These are phyloP conservation scores for Folsomia manolachei DNA, from an alignment of 2,888 invertebrate species.

Conservation along the genomic window DNA sequence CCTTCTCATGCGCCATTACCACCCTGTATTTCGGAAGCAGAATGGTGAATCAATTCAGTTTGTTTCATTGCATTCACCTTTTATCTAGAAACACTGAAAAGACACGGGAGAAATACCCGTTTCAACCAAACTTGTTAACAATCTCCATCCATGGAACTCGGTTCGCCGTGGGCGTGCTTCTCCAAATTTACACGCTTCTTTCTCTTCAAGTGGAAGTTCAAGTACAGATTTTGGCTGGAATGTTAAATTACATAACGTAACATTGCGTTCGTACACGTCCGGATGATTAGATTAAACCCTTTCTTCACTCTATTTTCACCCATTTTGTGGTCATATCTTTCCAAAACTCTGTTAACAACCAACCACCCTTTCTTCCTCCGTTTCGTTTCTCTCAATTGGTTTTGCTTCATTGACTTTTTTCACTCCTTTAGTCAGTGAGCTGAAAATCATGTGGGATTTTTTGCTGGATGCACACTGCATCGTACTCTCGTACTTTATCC, in stretches of 20 bases:
- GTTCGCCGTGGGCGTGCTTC: neutral
- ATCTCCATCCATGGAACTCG: no score
- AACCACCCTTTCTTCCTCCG: neutral
- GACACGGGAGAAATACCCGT: neutral
- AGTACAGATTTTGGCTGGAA: neutral
- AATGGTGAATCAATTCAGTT: no score
- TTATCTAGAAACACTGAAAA: no score
- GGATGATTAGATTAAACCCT: conserved; percentile 9
- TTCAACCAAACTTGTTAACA: no score
- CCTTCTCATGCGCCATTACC: no score
- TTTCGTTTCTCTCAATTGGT: neutral
- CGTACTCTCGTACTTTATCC: no score
- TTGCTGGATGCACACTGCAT: no score
- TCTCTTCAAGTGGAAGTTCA: neutral
- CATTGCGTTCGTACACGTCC: no score
- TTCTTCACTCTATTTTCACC: conserved; percentile 7
- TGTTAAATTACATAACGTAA: no score
- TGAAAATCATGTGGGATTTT: neutral
- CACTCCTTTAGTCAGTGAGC: neutral
- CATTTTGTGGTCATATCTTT: neutral
- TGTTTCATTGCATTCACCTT: no score
- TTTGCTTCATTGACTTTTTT: conserved; percentile 14
- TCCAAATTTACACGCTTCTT: neutral
- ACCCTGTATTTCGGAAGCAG: no score
- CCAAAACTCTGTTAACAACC: neutral